phyloP scores from a whole-genome alignment of 2,113 vertebrate genomes.

The Sula dactylatra region DNA sequence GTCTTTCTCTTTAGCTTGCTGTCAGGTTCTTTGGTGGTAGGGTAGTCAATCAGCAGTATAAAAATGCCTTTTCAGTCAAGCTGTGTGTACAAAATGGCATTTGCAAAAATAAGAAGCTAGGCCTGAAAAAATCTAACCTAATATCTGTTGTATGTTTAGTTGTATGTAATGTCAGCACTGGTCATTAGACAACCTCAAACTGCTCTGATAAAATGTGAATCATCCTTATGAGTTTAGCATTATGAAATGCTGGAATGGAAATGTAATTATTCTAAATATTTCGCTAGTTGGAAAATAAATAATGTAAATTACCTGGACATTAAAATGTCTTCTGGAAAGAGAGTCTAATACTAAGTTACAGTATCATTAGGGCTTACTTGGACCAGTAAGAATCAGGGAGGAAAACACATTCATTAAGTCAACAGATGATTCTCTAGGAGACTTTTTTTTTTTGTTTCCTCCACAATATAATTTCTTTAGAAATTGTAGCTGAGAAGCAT shows the following conservation, averaged over 20 bases:
- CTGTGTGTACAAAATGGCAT: background rate
- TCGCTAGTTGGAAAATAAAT: background rate
- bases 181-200: background rate
- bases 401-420: background rate
- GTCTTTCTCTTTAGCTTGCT: background rate
- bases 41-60: background rate
- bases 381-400: background rate
- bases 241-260: background rate
- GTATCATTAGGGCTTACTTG: background rate
- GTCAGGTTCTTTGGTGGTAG: background rate
- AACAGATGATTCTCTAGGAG: background rate
- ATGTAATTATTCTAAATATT: background rate
- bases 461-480: background rate
- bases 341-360: background rate
- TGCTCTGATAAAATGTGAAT: background rate
- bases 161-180: background rate
- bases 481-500: background rate
- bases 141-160: background rate
- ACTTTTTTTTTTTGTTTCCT: background rate
- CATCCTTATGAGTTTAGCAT: background rate
- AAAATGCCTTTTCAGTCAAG: background rate
- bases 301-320: background rate
- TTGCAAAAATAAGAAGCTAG: background rate
- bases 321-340: background rate
- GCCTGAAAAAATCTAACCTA: background rate